phyloP scores from a whole-genome alignment of 2,888 invertebrate genomes.

The Pristionchus mayeri region DNA sequence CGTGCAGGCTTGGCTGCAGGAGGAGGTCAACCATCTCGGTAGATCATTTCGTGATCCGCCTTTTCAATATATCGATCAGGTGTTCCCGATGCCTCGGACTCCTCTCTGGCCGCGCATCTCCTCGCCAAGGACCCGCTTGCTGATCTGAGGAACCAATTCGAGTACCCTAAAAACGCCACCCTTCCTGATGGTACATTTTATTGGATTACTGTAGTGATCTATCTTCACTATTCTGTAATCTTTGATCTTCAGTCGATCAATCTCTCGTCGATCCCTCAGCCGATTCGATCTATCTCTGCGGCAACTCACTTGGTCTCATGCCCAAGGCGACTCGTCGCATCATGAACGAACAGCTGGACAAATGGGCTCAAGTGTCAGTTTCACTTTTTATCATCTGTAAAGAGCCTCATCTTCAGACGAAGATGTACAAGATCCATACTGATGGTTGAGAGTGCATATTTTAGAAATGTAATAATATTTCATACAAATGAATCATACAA shows the following conservation, averaged over 20 bases:
- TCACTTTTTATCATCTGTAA: too few species aligned
- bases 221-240: neutral
- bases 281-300: slow-evolving; percentile 80
- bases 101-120: slow-evolving; percentile 26
- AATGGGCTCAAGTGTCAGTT: slow-evolving; percentile 79
- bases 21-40: slow-evolving; percentile 33
- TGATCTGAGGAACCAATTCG: slow-evolving; percentile 65
- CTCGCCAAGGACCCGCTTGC: neutral
- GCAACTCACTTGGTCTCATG: slow-evolving; percentile 81
- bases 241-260: slow-evolving; percentile 56
- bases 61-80: neutral
- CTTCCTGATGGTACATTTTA: slow-evolving; percentile 65
- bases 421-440: neutral
- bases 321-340: slow-evolving; percentile 78
- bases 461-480: neutral
- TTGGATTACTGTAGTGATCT: neutral
- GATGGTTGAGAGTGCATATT: neutral
- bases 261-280: slow-evolving; percentile 74
- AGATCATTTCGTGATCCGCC: neutral
- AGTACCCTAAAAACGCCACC: slow-evolving; percentile 67
- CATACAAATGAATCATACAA: slow-evolving; percentile 25
- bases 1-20: neutral
- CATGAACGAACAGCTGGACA: slow-evolving; percentile 78
- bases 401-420: too few species aligned
- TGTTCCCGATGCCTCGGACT: neutral